Percentiles rank a stretch among this genome's conserved stretches.
phyloP scores from a whole-genome alignment of 1,140 invertebrate genomes.

The Wasmannia auropunctata region DNA sequence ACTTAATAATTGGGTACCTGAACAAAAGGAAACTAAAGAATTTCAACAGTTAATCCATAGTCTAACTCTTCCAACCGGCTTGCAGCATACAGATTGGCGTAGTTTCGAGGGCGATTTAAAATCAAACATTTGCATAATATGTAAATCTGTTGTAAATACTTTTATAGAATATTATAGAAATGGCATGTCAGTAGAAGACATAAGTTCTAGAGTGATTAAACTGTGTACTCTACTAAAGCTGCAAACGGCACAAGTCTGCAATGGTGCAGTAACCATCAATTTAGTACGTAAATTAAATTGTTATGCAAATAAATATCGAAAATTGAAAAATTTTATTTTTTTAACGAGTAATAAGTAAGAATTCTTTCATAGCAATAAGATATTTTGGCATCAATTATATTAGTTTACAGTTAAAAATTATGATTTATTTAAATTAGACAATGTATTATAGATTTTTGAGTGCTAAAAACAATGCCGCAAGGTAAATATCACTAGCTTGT shows the following conservation, averaged over 20 bases:
- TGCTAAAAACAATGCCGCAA: too few relatives aligned
- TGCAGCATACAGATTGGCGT: conserved; percentile 65
- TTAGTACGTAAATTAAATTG: conserved; percentile 80
- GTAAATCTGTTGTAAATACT: conserved; percentile 83
- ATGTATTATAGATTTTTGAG: too few relatives aligned
- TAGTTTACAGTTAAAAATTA: too few relatives aligned
- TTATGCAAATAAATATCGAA: background rate
- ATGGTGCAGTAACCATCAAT: conserved; percentile 86
- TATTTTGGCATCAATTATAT: too few relatives aligned
- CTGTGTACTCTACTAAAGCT: conserved; percentile 86
- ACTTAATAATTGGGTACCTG: conserved; percentile 72
- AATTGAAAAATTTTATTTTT: conserved; percentile 12
- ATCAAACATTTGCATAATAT: conserved; percentile 85
- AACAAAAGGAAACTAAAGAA: conserved; percentile 52
- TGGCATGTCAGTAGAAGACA: conserved; percentile 78
- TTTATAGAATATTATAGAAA: conserved; percentile 80
- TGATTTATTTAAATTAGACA: too few relatives aligned
- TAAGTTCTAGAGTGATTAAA: conserved; percentile 80
- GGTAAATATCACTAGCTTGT: too few relatives aligned
- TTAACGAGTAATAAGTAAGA: background rate
- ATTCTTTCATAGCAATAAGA: background rate
- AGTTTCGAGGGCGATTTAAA: conserved; percentile 34
- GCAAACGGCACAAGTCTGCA: conserved; percentile 86
- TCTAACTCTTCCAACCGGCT: conserved; percentile 68
- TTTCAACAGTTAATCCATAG: conserved; percentile 66